Evolutionary conservation across 1,140 invertebrate species (phyloP).

Genomic region (Anoplophora glabripennis): DNA sequence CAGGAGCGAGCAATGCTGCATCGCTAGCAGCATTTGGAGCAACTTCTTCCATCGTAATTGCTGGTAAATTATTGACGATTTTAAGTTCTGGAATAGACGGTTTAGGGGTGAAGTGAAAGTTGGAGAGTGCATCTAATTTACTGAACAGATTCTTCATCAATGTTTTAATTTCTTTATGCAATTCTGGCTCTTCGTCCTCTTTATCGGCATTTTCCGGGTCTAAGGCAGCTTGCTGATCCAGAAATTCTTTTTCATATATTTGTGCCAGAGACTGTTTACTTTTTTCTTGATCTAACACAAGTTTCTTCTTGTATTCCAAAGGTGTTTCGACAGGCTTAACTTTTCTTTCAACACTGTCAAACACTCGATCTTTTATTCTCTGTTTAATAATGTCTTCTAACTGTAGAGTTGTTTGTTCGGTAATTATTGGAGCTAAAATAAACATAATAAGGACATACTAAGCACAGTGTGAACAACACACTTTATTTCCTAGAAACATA

Average conservation of each 20-base stretch:
- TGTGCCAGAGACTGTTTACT: constrained; percentile 92
- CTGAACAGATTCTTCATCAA: constrained; percentile 77
- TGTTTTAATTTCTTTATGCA: constrained; percentile 73
- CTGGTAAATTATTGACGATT: constrained; percentile 87
- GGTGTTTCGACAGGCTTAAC: constrained; percentile 81
- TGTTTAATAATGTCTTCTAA: constrained; percentile 89
- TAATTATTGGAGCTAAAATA: constrained; percentile 76
- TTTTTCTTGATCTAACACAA: constrained; percentile 91
- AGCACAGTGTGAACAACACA: background rate
- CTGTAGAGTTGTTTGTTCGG: constrained; percentile 80
- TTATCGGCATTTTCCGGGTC: constrained; percentile 58
- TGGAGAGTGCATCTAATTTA: constrained; percentile 88
- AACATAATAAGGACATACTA: background rate
- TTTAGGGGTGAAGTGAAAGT: constrained; percentile 94
- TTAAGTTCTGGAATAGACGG: constrained; percentile 80
- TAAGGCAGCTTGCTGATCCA: constrained; percentile 73
- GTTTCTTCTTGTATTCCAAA: constrained; percentile 84
- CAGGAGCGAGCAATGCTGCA: constrained; percentile 84
- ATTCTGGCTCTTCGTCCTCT: constrained; percentile 67
- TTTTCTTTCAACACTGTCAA: constrained; percentile 93
- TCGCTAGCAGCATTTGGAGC: constrained; percentile 83
- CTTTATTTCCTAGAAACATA: background rate
- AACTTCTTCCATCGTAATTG: constrained; percentile 94
- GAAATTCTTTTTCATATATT: constrained; percentile 93
- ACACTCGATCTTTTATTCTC: constrained; percentile 91